phyloP scores from a whole-genome alignment of 2,797 vertebrate species.

The Champsocephalus esox region DNA sequence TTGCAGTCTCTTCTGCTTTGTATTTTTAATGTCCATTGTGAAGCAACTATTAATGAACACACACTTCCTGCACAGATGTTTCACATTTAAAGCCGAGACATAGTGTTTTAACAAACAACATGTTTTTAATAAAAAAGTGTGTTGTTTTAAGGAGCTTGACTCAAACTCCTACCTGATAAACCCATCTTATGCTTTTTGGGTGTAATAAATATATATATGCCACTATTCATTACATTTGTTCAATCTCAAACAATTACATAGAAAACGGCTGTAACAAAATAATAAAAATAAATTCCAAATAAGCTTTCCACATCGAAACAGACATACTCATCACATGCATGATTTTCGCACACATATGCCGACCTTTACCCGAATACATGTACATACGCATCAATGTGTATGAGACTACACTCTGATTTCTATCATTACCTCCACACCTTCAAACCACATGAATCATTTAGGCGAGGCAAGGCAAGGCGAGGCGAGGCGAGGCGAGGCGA shows the following conservation, averaged over 20 bases:
- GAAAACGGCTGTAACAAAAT: constrained; percentile 4
- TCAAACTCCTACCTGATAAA: too few relatives aligned
- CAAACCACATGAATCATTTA: neutral
- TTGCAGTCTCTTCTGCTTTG: neutral
- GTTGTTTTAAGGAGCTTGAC: too few relatives aligned
- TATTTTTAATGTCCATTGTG: constrained; percentile 3
- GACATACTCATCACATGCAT: neutral
- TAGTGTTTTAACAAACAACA: too few relatives aligned
- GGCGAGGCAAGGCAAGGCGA: too few relatives aligned
- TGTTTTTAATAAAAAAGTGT: too few relatives aligned
- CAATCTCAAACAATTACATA: neutral
- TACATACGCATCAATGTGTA: too few relatives aligned
- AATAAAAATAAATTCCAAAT: neutral
- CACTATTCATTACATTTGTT: neutral
- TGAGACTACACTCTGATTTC: neutral
- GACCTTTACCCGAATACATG: neutral
- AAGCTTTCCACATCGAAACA: neutral
- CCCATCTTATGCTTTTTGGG: too few relatives aligned
- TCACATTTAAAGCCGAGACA: neutral
- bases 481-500: too few relatives aligned
- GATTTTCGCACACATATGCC: too few relatives aligned
- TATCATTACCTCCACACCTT: neutral
- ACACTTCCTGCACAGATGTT: constrained; percentile 34
- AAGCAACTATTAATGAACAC: neutral
- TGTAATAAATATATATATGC: too few relatives aligned